These are phyloP conservation scores for Vulpes vulpes DNA, from an alignment of 2,113 vertebrate species.

Conservation along the genomic window DNA sequence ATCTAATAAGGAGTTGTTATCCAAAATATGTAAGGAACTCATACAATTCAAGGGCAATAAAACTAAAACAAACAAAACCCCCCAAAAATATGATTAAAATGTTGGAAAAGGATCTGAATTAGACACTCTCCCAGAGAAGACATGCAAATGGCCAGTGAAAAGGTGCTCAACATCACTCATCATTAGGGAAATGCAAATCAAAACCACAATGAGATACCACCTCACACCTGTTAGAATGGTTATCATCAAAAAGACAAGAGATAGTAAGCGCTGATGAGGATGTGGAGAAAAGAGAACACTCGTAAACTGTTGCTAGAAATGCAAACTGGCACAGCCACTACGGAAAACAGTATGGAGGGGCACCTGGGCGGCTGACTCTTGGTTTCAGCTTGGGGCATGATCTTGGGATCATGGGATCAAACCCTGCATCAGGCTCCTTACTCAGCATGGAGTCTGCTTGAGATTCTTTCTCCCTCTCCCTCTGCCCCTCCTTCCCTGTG, in stretches of 20 bases:
- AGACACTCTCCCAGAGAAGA: background rate
- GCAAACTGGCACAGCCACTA: background rate
- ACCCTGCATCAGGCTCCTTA: background rate
- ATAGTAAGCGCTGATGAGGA: background rate
- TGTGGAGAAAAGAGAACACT: background rate
- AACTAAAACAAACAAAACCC: background rate
- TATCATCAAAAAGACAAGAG: background rate
- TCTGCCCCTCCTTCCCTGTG: background rate
- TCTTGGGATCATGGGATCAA: background rate
- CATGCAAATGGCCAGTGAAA: background rate
- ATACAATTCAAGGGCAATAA: background rate
- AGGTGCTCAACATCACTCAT: background rate
- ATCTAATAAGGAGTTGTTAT: background rate
- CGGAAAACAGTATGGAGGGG: background rate
- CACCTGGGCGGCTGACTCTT: background rate
- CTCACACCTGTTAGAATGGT: background rate
- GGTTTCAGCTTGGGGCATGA: background rate
- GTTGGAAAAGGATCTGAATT: background rate
- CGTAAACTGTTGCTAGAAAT: no score
- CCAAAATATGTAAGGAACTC: background rate
- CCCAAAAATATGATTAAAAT: background rate
- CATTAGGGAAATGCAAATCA: background rate
- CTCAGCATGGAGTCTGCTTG: background rate
- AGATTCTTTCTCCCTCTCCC: background rate
- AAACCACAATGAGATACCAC: background rate